These are phyloP conservation scores for Apocrypta bakeri DNA, from an alignment of 1,140 invertebrate species.

Conservation along the genomic window DNA sequence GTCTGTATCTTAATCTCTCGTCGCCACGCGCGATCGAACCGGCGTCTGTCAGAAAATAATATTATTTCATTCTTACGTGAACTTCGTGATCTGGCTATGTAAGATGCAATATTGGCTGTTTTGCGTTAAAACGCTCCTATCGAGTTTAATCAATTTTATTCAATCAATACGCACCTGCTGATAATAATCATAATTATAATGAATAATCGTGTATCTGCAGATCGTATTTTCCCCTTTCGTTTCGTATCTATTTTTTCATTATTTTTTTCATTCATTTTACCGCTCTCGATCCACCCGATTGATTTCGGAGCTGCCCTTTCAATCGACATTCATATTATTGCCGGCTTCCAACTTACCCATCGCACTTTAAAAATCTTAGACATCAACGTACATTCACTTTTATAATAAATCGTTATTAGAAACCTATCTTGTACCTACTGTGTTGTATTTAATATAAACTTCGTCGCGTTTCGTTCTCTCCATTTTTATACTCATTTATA, in stretches of 20 bases:
- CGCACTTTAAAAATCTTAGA: constrained; percentile 70
- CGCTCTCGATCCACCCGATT: background rate
- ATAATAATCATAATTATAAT: background rate
- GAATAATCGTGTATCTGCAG: background rate
- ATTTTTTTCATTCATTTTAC: constrained; percentile 39
- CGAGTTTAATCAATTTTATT: too few species aligned
- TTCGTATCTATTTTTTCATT: constrained; percentile 24
- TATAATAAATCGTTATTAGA: constrained; percentile 72
- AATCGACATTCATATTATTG: background rate
- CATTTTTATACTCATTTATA: constrained; percentile 26
- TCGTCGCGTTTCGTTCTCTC: constrained; percentile 56
- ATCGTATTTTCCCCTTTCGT: background rate
- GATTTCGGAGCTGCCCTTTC: background rate
- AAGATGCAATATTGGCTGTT: constrained; percentile 31
- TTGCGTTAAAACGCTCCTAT: too few species aligned
- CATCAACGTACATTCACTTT: constrained; percentile 73
- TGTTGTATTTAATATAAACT: constrained; percentile 70
- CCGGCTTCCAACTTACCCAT: background rate
- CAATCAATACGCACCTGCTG: background rate
- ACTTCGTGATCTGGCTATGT: constrained; percentile 65
- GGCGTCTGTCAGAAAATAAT: constrained; percentile 55
- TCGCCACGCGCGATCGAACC: constrained; percentile 15
- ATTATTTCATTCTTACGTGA: constrained; percentile 58
- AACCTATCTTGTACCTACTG: constrained; percentile 70
- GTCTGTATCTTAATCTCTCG: background rate